A percentile compares a stretch with the other conserved stretches of the same genome.
Conservation (phyloP, 2,888 invertebrate species). For the Exocentrus adspersus region DNA sequence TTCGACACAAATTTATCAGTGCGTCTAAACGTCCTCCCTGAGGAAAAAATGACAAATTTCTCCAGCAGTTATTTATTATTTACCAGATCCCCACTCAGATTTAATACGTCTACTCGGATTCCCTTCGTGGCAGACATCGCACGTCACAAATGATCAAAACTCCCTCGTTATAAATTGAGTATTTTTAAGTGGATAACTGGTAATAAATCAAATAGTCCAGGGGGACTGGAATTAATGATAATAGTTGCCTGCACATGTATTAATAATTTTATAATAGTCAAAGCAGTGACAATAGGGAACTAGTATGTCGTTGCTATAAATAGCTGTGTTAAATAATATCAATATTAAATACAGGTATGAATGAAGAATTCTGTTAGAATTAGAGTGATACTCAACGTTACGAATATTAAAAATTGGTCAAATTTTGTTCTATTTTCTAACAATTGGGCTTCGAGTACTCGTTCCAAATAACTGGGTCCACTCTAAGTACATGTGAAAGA, state of each 20-base stretch:
- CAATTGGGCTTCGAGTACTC: no score
- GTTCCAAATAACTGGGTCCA: no score
- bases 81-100: not conserved
- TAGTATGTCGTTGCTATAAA: not conserved
- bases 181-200: conserved; percentile 1
- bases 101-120: not conserved
- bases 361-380: no score
- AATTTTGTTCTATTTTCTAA: no score
- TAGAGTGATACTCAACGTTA: no score
- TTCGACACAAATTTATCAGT: not conserved
- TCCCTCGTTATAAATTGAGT: not conserved
- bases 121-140: not conserved
- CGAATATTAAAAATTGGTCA: no score
- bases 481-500: no score
- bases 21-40: not conserved
- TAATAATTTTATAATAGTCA: not conserved
- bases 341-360: no score
- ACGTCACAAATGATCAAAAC: not conserved
- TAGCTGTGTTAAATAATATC: no score
- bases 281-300: not conserved
- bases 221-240: not conserved
- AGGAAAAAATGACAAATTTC: not conserved
- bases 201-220: not conserved
- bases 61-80: not conserved
- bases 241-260: not conserved